phyloP scores from a whole-genome alignment of 37 sponge, comb jelly and placozoan genomes.

The Beroe forskalii region DNA sequence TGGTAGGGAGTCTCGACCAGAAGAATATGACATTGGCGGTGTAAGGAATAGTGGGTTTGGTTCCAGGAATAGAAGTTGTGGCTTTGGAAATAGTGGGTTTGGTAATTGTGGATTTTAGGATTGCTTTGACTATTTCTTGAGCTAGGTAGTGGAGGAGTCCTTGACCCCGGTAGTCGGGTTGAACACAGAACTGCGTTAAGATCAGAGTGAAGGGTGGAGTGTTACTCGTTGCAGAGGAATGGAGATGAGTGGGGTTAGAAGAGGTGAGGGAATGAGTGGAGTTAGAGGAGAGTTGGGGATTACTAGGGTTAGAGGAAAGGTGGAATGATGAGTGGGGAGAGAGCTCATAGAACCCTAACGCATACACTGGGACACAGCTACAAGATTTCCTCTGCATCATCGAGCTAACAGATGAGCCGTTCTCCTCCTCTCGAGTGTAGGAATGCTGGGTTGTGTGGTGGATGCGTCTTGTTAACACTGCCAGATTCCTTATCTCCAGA shows the following conservation, averaged over 20 bases:
- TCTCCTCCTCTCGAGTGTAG: neutral
- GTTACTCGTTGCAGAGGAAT: too few species aligned
- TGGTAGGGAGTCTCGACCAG: neutral
- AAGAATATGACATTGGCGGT: neutral
- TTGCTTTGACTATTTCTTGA: too few species aligned
- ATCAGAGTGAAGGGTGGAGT: neutral
- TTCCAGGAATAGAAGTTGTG: too few species aligned
- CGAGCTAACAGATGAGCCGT: too few species aligned
- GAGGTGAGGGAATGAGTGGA: neutral
- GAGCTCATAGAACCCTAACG: neutral
- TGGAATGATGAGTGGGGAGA: neutral
- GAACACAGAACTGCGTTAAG: constrained; percentile 23
- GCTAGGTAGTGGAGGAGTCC: neutral
- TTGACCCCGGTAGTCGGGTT: neutral
- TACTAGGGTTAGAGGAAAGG: too few species aligned
- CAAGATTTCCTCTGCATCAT: neutral
- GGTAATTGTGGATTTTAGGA: too few species aligned
- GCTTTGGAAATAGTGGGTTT: too few species aligned
- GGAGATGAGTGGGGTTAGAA: too few species aligned
- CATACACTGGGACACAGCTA: neutral
- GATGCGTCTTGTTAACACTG: neutral
- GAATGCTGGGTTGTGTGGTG: neutral
- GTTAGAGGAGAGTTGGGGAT: too few species aligned
- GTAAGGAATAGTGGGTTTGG: too few species aligned
- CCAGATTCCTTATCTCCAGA: neutral